Percentiles rank a stretch among this genome's conserved stretches.
These are phyloP conservation scores for Cranoglanis bouderius DNA, from an alignment of 2,113 vertebrate genomes.

Conservation along the genomic window DNA sequence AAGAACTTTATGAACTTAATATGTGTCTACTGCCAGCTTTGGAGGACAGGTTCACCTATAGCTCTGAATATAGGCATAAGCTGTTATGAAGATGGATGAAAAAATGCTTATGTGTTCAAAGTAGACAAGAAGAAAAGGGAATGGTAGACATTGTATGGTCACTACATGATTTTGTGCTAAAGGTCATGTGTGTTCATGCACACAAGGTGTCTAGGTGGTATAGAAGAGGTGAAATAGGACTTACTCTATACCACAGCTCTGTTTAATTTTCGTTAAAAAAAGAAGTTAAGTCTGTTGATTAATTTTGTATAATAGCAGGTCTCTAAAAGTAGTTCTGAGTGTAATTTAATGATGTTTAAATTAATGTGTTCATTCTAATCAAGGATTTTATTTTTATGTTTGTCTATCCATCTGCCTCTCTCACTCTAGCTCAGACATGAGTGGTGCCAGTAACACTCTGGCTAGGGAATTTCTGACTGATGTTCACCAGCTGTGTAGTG, in stretches of 20 bases:
- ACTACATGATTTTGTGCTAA: neutral
- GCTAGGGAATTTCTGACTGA: slow-evolving; percentile 96
- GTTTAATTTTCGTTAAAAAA: neutral
- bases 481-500: slow-evolving; percentile 94
- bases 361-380: too few relatives aligned
- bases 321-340: neutral
- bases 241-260: neutral
- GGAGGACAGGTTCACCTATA: neutral
- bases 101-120: neutral
- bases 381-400: neutral
- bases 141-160: neutral
- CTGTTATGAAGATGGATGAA: neutral
- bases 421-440: slow-evolving; percentile 89
- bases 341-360: too few relatives aligned
- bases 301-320: neutral
- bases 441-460: slow-evolving; percentile 91
- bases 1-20: neutral
- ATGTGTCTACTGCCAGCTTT: neutral
- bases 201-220: neutral
- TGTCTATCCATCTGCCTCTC: slow-evolving; percentile 6
- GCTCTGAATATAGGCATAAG: neutral
- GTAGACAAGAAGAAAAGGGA: neutral
- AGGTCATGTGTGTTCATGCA: neutral
- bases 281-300: neutral
- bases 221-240: neutral